Base-by-base conservation (phyloP, 2,888 invertebrate genomes). In the Drosophila ustulata region DNA sequence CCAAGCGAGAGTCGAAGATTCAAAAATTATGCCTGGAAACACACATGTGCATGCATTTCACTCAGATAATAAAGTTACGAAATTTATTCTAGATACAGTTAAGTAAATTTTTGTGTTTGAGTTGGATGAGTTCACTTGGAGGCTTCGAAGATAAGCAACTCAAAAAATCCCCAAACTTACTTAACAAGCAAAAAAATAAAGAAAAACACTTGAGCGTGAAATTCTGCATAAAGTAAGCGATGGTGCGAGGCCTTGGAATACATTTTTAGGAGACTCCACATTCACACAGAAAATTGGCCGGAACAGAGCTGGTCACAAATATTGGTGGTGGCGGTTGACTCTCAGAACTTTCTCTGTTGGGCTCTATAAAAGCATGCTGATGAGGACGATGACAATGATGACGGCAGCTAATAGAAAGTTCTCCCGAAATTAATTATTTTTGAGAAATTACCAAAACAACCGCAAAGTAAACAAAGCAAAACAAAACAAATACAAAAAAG, bases 351-450 rank as follows among this genome's bases (percentile, higher is more conserved):
- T 86, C 85, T 75, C 85, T 82, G 72, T 59, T 59, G 51, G 66
- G 51, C 68, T 80, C 72, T 83, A 76, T 64, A 59, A 71, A 66
- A 82, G 78, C 66, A 84, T 86, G 86, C 68, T 83, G 82, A 85
- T 83, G 82, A 82, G 81, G 75, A 63, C 72, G 71, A 73, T 64
- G 81, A 66, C 69, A 67, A 75, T 57, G 68, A 58, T 74, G 76
- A 74, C 75, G 73, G 58, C 73, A 70, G 86, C 82, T 71, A 80
- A 85, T 86, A 86, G 86, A 86, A 86, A 86, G 86, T 86, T 86
- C 83, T 83, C 70, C 67, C 76, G 51, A 73, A 78, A 78, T 81
- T 80, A 84, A 85, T 80, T 82, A 79, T 80, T 75, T 75, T 73
- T 63, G 65, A 75, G 81, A 83, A 81, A 81, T 83, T 74, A 78